Evolutionary conservation across 1,140 invertebrate species (phyloP), one percentile per base, ranked within the genome.

Genomic region (roundworm (Caenorhabditis elegans)): DNA sequence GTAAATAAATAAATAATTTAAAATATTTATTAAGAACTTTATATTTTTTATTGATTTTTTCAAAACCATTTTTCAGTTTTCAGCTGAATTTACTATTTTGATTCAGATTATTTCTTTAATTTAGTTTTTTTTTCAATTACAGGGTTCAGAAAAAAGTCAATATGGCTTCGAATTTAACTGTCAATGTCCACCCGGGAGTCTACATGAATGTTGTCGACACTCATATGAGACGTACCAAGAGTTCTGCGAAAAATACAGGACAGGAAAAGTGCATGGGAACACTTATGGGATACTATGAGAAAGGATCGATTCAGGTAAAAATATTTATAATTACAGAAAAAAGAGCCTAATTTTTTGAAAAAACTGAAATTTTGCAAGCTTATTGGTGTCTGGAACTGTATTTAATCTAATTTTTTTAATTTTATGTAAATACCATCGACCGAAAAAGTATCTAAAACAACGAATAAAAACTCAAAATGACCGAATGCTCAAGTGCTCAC

Each of bases 261-360:
- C 79, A 81, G 39, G 80, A 81, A 22, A 81, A 82, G 76, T 87
- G 85, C 17, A 80, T 88, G 28, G 88, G 88, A 13, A 89, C 88
- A 19, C 79, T 89, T 24, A 79, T 89, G 51, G 87, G 87, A 76
- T 88, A 89, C 78, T 88, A 88, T 78, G 87, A 88, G 79, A 88
- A 88, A 39, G 86, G 87, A 75, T 85, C 84, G 11, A 84, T 88
- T 31, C 87, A 88, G 81, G 87, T 88, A 24, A 17, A 31, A n/a
- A 22, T 11, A n/a, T 11, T 28, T 24, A 22, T 10, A 55, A 55
- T n/a, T 10, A 55, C 6, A 55, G 11, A 55, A 10, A n/a, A 11
- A 55, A 55, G 8, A 55, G 8, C n/a, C 51, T 6, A 11, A 55
- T n/a, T 11, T 55, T 28, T 43, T 43, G 39, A 43, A 43, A 43